These are phyloP conservation scores for Zygothrica quintamaculata DNA, from an alignment of 2,888 invertebrate species.

Conservation along the genomic window DNA sequence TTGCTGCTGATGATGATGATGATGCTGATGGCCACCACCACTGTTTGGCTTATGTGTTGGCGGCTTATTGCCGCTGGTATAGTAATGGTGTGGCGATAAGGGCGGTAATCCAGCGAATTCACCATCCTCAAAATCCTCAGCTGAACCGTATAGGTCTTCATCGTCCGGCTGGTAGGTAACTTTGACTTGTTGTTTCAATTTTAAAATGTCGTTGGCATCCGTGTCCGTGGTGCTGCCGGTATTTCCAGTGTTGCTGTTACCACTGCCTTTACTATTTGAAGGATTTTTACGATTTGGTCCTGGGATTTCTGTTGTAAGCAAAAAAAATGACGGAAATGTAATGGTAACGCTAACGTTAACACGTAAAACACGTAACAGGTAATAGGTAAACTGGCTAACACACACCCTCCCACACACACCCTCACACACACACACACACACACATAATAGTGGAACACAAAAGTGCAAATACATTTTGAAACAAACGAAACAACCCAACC, in stretches of 20 bases:
- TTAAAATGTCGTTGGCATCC: constrained; percentile 84
- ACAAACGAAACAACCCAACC: too few species aligned
- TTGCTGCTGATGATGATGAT: constrained; percentile 68
- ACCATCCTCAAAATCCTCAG: constrained; percentile 88
- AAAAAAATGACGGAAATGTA: constrained; percentile 53
- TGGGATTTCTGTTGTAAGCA: constrained; percentile 88
- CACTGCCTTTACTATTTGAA: constrained; percentile 83
- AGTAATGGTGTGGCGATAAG: constrained; percentile 83
- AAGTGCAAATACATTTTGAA: constrained; percentile 49
- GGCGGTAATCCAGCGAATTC: constrained; percentile 81
- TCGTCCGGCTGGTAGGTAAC: constrained; percentile 86
- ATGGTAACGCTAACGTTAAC: constrained; percentile 27
- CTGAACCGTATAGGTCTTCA: constrained; percentile 89
- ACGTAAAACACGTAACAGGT: constrained; percentile 33
- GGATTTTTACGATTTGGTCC: constrained; percentile 88
- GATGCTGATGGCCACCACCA: constrained; percentile 61
- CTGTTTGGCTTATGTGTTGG: constrained; percentile 80
- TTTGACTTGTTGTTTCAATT: constrained; percentile 84
- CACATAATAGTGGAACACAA: constrained; percentile 81
- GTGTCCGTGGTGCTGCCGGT: constrained; percentile 66
- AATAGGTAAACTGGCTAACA: too few species aligned
- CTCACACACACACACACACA: too few species aligned
- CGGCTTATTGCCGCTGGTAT: constrained; percentile 80
- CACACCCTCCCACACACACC: too few species aligned
- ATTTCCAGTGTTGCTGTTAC: constrained; percentile 21